phyloP scores from a whole-genome alignment of 2,113 vertebrate species.

The Centropus bengalensis region DNA sequence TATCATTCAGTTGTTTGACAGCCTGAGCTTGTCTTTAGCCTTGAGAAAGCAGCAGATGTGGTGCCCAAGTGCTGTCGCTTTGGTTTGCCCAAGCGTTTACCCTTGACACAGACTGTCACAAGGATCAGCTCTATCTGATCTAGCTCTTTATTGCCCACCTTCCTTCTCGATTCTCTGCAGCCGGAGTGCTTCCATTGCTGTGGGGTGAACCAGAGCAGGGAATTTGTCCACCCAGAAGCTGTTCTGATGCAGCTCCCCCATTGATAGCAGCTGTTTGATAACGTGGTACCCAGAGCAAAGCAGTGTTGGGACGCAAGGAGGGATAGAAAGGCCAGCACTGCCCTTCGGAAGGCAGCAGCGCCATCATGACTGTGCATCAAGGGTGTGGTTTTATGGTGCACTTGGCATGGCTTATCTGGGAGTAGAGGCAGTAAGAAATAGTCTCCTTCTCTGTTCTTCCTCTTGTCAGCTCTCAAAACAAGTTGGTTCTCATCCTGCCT shows the following conservation, averaged over 20 bases:
- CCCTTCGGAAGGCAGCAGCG: not conserved
- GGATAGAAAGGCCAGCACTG: not conserved
- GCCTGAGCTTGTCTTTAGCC: not conserved
- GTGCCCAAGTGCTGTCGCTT: not conserved
- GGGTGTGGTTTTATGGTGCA: not conserved
- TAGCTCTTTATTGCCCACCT: not conserved
- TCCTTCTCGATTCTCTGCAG: not conserved
- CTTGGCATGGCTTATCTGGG: not conserved
- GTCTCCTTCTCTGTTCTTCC: not conserved
- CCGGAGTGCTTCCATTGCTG: rapidly evolving
- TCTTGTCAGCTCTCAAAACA: not conserved
- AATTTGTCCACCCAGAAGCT: not conserved
- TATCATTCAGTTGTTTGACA: not conserved
- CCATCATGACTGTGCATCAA: rapidly evolving
- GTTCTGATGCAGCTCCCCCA: not conserved
- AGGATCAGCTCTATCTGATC: not conserved
- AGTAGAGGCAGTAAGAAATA: not conserved
- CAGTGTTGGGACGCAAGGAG: rapidly evolving
- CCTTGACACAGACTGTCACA: not conserved
- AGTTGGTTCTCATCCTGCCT: not conserved
- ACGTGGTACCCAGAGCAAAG: not conserved
- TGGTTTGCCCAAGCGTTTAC: not conserved
- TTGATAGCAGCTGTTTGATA: not conserved
- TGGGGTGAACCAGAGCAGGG: not conserved
- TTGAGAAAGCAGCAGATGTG: not conserved